A percentile compares a stretch with the other conserved stretches of the same genome.
phyloP scores from a whole-genome alignment of 2,888 invertebrate species.

The Drosophila formosana region DNA sequence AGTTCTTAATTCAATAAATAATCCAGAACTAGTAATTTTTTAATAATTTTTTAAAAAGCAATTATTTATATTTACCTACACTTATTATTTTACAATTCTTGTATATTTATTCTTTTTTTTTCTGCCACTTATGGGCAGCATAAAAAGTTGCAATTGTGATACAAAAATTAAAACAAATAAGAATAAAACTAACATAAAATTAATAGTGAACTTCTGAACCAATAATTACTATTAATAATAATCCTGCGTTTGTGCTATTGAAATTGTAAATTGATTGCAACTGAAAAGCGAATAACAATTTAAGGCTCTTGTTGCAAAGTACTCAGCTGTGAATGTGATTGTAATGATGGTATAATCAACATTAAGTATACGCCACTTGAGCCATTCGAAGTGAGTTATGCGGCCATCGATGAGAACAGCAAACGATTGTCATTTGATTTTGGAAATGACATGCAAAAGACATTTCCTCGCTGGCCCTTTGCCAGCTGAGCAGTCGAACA shows the following conservation, averaged over 20 bases:
- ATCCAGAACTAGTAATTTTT: too few species aligned
- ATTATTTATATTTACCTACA: too few species aligned
- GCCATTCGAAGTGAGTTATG: conserved; percentile 64
- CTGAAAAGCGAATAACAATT: conserved; percentile 1
- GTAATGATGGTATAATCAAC: conserved; percentile 55
- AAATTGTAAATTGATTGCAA: neutral
- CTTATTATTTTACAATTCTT: too few species aligned
- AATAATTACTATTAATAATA: too few species aligned
- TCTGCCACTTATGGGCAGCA: too few species aligned
- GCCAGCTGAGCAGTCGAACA: conserved; percentile 47
- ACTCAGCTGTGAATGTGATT: conserved; percentile 6
- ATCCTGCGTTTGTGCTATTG: neutral
- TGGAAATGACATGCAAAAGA: conserved; percentile 45
- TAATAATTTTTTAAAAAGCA: too few species aligned
- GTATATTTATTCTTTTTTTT: too few species aligned
- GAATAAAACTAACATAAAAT: too few species aligned
- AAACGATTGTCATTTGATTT: conserved; percentile 72
- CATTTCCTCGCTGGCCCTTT: conserved; percentile 53
- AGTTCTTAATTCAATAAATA: too few species aligned
- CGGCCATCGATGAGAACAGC: conserved; percentile 48
- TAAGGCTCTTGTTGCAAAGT: neutral
- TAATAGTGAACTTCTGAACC: too few species aligned
- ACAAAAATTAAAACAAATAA: too few species aligned
- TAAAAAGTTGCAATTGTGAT: too few species aligned
- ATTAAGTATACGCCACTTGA: conserved; percentile 59